These are phyloP conservation scores for Drosophila rufa DNA, from an alignment of 1,140 invertebrate genomes.

Conservation along the genomic window DNA sequence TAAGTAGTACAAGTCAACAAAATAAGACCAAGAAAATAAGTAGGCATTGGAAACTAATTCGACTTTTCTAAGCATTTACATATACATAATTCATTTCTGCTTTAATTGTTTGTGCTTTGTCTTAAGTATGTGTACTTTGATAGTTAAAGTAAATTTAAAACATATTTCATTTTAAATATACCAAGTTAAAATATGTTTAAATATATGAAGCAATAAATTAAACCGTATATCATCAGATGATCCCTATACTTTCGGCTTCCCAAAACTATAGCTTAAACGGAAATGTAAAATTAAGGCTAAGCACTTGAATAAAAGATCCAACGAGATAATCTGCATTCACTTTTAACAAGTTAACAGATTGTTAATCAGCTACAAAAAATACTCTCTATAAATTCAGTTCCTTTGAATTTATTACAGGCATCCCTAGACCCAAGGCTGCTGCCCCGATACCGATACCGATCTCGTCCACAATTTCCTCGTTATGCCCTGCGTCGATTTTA, in stretches of 20 bases:
- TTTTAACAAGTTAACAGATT: constrained; percentile 30
- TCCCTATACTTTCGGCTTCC: constrained; percentile 2
- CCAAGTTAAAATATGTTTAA: too few relatives aligned
- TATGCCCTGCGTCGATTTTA: constrained; percentile 60
- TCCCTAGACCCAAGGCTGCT: constrained; percentile 15
- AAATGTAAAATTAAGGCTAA: constrained; percentile 31
- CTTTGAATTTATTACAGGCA: constrained; percentile 34
- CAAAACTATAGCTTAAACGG: constrained; percentile 1
- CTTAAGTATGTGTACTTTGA: too few relatives aligned
- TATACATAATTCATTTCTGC: too few relatives aligned
- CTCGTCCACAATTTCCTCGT: constrained; percentile 57
- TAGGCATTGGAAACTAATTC: too few relatives aligned
- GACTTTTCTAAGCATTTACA: too few relatives aligned
- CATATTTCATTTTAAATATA: too few relatives aligned
- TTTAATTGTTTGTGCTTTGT: too few relatives aligned
- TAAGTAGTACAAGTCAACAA: too few relatives aligned
- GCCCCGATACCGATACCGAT: constrained; percentile 57
- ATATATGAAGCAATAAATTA: too few relatives aligned
- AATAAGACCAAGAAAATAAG: too few relatives aligned
- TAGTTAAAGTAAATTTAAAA: too few relatives aligned
- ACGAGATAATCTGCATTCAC: constrained; percentile 25
- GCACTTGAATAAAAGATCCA: constrained; percentile 10
- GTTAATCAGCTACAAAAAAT: constrained; percentile 12
- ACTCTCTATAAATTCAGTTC: constrained; percentile 33
- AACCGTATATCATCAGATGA: background rate